Base-by-base conservation (phyloP, 1,140 invertebrate species). In the Oreohelix idahoensis region DNA sequence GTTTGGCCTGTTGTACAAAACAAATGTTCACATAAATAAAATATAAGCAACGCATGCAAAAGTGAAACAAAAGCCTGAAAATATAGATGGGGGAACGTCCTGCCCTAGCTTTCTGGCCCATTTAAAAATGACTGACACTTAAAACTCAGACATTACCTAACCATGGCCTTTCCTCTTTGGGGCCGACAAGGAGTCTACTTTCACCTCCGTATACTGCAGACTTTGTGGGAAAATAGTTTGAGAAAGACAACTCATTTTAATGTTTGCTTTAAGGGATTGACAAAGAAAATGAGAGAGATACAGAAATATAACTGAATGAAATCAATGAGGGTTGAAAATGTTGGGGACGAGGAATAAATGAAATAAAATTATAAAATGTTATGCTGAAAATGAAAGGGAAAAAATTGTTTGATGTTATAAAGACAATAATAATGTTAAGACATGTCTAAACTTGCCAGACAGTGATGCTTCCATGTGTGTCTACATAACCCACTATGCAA, bases 1-100 rank as follows among this genome's bases (percentile, higher is more conserved):
- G 74, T 82, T 75, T 82, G 49, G 70, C 71, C 80, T 82, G 71
- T 39, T 49, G 77, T 79, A 53, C 35, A 35, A 79, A 66, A 79
- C 45, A 79, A 79, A 79, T 35, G 35, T 15, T 32, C n/a, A 66
- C 63, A 66, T 66, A 29, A 32, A 66, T 66, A 35, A 32, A 23
- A 66, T 1, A 66, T 29, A 66, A 66, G 63, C 63, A 66, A 32
- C 32, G 63, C 63, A 66, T 66, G 63, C 63, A 66, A 32, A 32
- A 32, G 63, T 66, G 63, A 66, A 66, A 66, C 63, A 29, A 66
- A 66, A 32, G 29, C 63, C 10, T 4, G 63, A 11, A 66, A 32
- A 66, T 66, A 66, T 66, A 17, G 8, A 66, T n/a, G 2, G n/a
- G 63, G 63, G 29, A 2, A 8, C 32, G 63, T 29, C 10, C 32